A percentile compares a stretch with the other conserved stretches of the same genome.
Conservation (phyloP, 2,113 vertebrate species). For the Paradisaea rubra region DNA sequence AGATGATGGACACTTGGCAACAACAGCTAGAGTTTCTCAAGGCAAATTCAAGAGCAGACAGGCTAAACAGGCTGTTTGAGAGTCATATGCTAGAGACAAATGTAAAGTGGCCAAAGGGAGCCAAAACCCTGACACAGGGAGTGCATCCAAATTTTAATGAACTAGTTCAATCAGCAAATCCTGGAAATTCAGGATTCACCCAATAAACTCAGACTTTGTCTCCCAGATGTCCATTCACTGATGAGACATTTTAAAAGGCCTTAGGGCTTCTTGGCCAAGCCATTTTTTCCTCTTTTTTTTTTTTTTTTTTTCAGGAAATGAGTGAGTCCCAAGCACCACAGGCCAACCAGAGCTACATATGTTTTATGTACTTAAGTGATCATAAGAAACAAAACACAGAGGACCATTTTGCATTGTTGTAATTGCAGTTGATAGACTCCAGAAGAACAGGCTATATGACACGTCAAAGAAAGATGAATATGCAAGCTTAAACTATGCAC, state of each 20-base stretch:
- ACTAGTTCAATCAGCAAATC: neutral
- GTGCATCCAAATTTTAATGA: neutral
- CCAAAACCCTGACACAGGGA: neutral
- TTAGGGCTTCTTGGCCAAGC: neutral
- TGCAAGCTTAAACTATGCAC: neutral
- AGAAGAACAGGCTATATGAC: neutral
- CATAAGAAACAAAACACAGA: neutral
- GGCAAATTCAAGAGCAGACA: neutral
- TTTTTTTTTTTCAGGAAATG: neutral
- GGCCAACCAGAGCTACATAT: neutral
- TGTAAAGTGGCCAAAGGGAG: neutral
- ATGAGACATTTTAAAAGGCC: neutral
- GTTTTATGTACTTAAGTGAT: neutral
- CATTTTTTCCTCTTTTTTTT: neutral
- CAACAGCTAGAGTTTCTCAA: neutral
- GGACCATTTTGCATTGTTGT: neutral
- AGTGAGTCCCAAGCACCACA: neutral
- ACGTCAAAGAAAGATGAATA: neutral
- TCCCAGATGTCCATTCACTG: neutral
- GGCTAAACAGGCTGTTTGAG: neutral
- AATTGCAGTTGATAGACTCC: neutral
- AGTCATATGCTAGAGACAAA: neutral
- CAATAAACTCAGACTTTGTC: neutral
- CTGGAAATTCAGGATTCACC: neutral
- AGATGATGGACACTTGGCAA: constrained; percentile 2